Base-by-base conservation (phyloP, 2,113 vertebrate species). In the Apeltes quadracus region DNA sequence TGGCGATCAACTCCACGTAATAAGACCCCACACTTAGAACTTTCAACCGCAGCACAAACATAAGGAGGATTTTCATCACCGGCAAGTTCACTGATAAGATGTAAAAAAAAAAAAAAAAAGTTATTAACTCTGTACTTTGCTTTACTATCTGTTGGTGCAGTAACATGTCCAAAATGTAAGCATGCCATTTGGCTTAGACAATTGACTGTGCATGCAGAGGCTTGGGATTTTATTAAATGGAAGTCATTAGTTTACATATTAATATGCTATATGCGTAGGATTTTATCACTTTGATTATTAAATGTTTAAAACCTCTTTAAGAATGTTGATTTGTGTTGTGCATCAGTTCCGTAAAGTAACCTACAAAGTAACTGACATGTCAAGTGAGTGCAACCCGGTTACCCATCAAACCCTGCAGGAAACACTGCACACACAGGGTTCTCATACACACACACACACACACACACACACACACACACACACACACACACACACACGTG, bases 1-100 rank as follows among this genome's bases (percentile, higher is more conserved):
- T 86, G 89, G 91, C 64, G 54, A 10, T 66, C 65, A 82, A 87
- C 55, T 84, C 87, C 88, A 65, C 8, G 27, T 61, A 84, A 89
- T 87, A 39, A 50, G 16, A 67, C 22, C 46, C 5, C 18, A 53
- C 11, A 29, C 7, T 48, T 20, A 34, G 41, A 20, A 1, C 51
- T 38, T 27, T 64, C 27, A n/a, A 51, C 32, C 15, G 61, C 50
- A 72, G 23, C 51, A 69, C 23, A 54, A 8, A 20, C 22, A 62
- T 11, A 13, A 20, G 10, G 27, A 46, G 13, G 38, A 61, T 18
- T 11, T 22, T 39, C 1, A 15, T 34, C 32, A 34, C 32, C 7
- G 32, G 32, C 32, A 34, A 34, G 32, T 34, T 34, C 32, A 34
- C 32, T 5, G 32, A n/a, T 4, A 34, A 34, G 18, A 10, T 57